Conservation (phyloP, 2,888 invertebrate genomes). For the Willowsia nigromaculata region DNA sequence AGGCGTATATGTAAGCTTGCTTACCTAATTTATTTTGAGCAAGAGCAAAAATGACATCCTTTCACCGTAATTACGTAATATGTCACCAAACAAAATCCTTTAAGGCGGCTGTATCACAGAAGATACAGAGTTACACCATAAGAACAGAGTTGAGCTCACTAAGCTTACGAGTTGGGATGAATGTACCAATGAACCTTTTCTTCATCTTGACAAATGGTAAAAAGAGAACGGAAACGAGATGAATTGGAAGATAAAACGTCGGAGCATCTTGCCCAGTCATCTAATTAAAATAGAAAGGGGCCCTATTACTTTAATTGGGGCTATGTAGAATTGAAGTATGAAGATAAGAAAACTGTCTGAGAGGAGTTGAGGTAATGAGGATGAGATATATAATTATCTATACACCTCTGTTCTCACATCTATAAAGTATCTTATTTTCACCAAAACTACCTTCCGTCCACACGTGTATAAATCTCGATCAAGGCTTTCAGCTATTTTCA, state of each 20-base stretch:
- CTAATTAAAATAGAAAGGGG: neutral
- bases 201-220: neutral
- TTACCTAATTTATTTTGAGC: constrained; percentile 15
- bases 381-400: too few species aligned
- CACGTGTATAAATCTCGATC: too few species aligned
- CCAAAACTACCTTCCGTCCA: too few species aligned
- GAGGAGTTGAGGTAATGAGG: too few species aligned
- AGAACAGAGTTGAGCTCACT: neutral
- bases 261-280: neutral
- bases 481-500: too few species aligned
- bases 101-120: neutral
- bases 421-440: too few species aligned
- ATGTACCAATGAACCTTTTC: neutral
- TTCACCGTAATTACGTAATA: constrained; percentile 13
- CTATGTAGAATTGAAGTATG: neutral
- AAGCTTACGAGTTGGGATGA: too few species aligned
- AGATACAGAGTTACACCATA: neutral
- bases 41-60: constrained; percentile 13
- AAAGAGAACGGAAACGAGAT: neutral
- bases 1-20: neutral
- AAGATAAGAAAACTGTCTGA: neutral
- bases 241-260: neutral
- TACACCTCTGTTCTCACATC: too few species aligned
- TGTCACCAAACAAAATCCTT: constrained; percentile 18
- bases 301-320: neutral